These are phyloP conservation scores for Brachionus manjavacas DNA, from an alignment of 1,140 invertebrate genomes.

Conservation along the genomic window DNA sequence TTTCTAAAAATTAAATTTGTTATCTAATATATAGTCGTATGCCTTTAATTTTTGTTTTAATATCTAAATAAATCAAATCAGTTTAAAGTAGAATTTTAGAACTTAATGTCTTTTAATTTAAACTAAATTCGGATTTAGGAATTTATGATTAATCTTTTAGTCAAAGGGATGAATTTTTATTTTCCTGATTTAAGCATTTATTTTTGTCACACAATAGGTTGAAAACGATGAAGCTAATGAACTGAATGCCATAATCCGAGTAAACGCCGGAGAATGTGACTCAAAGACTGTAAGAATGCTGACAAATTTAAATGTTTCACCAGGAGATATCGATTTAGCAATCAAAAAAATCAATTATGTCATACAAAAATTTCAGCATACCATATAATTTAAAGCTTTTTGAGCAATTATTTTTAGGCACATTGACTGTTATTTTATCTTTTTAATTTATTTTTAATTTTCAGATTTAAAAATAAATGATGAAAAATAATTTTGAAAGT, in stretches of 20 bases:
- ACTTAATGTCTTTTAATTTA: no score
- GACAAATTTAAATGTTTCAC: slow-evolving; percentile 65
- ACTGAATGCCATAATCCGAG: slow-evolving; percentile 58
- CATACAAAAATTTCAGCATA: slow-evolving; percentile 46
- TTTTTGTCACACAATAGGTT: slow-evolving; percentile 50
- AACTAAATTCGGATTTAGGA: neutral
- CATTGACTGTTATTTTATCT: neutral
- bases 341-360: slow-evolving; percentile 56
- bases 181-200: neutral
- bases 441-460: neutral
- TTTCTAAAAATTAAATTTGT: no score
- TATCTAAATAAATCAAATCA: no score
- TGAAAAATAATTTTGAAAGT: neutral
- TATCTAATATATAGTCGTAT: no score
- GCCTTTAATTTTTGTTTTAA: no score
- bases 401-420: neutral
- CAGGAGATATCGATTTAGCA: slow-evolving; percentile 61
- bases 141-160: neutral
- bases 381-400: neutral
- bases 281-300: slow-evolving; percentile 64
- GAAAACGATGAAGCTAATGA: slow-evolving; percentile 60
- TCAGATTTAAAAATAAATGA: neutral
- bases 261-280: slow-evolving; percentile 62
- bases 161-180: neutral
- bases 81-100: no score